Base-by-base conservation (phyloP, 2,797 vertebrate genomes). In the Monodelphis domestica region DNA sequence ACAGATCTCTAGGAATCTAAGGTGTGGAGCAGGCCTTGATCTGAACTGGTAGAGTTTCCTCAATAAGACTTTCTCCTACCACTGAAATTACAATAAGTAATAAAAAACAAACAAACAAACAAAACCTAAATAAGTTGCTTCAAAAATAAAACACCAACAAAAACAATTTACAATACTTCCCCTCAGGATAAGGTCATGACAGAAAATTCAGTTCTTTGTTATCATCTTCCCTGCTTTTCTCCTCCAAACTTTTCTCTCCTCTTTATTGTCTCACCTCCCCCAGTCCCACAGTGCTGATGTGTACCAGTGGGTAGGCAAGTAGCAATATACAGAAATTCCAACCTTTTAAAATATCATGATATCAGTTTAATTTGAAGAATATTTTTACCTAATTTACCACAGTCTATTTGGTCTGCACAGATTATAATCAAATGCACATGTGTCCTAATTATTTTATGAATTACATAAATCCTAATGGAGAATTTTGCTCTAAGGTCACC, bases 261-360 rank as follows among this genome's bases (percentile, higher is more conserved):
- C 45, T 93, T 95, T 93, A 88, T 33, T 57, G 91, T 89, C 29
- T 59, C 30, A 30, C 0, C 30, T 93, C 91, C 95, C 78, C 52
- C 15, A 93, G 11, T 88, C 55, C 0, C 51, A 59, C 14, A 89
- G 24, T 88, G 12, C 57, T 87, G 53, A 4, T 54, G 4, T 50
- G 6, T 84, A 12, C 4, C 28, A 53, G 5, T 84, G 54, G 88
- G 51, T 89, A 91, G 92, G 84, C 50, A 88, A 92, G 95, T 21
- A 92, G 17, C 92, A 54, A 63, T 28, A 3, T 30, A 91, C 88
- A 89, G 50, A 92, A 92, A 70, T 95, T 0, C 57, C 53, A 45
- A 94, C 54, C 21, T 89, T 87, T 91, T 53, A 29, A 94, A 70
- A 93, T 52, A 45, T 91, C n/a, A 55, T 17, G 89, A 91, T 90